Conservation (phyloP, 2,113 vertebrate species). For the Microtus ochrogaster region DNA sequence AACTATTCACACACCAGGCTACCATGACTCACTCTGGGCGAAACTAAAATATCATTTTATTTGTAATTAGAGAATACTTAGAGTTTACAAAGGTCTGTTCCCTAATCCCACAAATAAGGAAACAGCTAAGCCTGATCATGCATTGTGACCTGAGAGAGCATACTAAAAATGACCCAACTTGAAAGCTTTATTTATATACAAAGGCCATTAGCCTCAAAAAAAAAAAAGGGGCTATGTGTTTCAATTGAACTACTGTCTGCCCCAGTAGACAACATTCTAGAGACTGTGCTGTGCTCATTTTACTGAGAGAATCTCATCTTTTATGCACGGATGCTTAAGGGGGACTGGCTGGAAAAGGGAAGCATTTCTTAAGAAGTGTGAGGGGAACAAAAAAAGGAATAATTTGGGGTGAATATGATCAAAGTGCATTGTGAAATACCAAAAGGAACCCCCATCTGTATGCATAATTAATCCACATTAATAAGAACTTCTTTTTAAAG, state of each 20-base stretch:
- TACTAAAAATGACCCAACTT: neutral
- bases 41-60: slow-evolving; percentile 30
- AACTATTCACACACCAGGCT: neutral
- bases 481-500: neutral
- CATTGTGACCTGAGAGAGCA: neutral
- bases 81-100: neutral
- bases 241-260: neutral
- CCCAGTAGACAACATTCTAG: neutral
- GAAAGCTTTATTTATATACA: neutral
- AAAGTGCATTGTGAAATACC: neutral
- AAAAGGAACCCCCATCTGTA: neutral
- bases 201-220: neutral
- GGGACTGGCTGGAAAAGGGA: neutral
- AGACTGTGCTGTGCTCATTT: neutral
- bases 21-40: neutral
- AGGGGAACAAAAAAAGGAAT: neutral
- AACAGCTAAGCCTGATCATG: neutral
- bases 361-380: neutral
- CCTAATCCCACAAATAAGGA: neutral
- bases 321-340: neutral
- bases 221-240: neutral
- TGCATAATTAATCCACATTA: neutral
- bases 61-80: slow-evolving; percentile 33
- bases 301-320: neutral
- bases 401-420: neutral